Evolutionary conservation across 92 coral and sea anemone species (phyloP).

Genomic region (Meandrina meandrites): DNA sequence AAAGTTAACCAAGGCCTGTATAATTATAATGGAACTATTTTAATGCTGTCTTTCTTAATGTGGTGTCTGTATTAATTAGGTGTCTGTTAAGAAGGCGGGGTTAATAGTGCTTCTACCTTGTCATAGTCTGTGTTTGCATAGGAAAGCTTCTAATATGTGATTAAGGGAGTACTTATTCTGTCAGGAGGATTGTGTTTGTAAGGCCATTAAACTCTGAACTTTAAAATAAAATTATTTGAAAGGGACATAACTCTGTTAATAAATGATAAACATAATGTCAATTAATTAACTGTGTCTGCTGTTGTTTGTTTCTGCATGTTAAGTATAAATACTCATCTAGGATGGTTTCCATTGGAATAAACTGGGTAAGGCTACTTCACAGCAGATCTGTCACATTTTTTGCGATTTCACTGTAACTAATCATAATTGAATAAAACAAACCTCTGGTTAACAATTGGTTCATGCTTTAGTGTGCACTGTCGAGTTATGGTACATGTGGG

Average conservation of each 20-base stretch:
- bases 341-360: constrained; percentile 51
- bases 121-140: too few relatives aligned
- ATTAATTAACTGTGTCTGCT: constrained; percentile 26
- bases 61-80: neutral
- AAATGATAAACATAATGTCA: neutral
- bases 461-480: too few relatives aligned
- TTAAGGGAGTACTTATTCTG: too few relatives aligned
- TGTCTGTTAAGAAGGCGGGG: neutral
- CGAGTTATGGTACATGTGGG: too few relatives aligned
- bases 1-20: too few relatives aligned
- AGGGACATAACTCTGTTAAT: neutral
- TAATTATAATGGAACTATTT: too few relatives aligned
- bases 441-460: too few relatives aligned
- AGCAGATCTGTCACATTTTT: neutral
- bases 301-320: constrained; percentile 50
- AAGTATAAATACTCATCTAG: constrained; percentile 73
- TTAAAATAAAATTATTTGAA: neutral
- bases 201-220: neutral
- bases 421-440: neutral
- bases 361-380: constrained; percentile 66
- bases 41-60: too few relatives aligned
- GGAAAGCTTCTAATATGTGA: too few relatives aligned
- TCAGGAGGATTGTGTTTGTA: too few relatives aligned
- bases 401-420: neutral
- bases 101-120: neutral